Evolutionary conservation across 92 coral and sea anemone genomes (phyloP).

Genomic region (Epizoanthus illoricatus): DNA sequence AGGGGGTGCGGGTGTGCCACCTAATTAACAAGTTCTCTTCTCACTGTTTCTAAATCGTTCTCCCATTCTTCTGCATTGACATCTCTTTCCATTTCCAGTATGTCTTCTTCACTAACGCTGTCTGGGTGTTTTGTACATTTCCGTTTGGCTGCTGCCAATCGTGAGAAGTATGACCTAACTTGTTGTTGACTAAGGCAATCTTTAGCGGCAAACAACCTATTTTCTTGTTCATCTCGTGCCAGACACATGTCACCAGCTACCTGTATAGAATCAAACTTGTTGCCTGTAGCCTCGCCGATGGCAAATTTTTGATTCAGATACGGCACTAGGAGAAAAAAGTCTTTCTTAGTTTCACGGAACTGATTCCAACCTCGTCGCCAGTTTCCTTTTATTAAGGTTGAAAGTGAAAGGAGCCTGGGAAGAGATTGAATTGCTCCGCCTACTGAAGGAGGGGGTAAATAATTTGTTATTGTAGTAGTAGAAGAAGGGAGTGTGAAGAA

Average conservation of each 20-base stretch:
- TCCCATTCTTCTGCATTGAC: slow-evolving; percentile 41
- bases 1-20: slow-evolving; percentile 46
- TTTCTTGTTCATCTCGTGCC: slow-evolving; percentile 49
- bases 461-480: too few species aligned
- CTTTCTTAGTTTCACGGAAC: too few species aligned
- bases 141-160: slow-evolving; percentile 41
- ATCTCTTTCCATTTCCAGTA: slow-evolving; percentile 35
- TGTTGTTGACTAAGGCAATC: slow-evolving; percentile 63
- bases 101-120: slow-evolving; percentile 31
- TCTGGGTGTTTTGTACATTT: slow-evolving; percentile 17
- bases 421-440: too few species aligned
- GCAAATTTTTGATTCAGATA: slow-evolving; percentile 56
- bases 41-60: slow-evolving; percentile 12
- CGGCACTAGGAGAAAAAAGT: too few species aligned
- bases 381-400: too few species aligned
- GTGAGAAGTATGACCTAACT: slow-evolving; percentile 62
- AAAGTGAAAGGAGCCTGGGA: too few species aligned
- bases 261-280: slow-evolving; percentile 56
- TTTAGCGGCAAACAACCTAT: slow-evolving; percentile 45
- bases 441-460: too few species aligned
- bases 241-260: slow-evolving; percentile 65
- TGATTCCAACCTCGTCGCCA: too few species aligned
- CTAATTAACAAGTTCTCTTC: too few species aligned
- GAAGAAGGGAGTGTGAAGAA: too few species aligned
- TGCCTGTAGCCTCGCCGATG: slow-evolving; percentile 62